Evolutionary conservation across 2,888 invertebrate genomes (phyloP), one percentile per base, ranked within the genome.

Genomic region (Coronaproctus castanopsis): DNA sequence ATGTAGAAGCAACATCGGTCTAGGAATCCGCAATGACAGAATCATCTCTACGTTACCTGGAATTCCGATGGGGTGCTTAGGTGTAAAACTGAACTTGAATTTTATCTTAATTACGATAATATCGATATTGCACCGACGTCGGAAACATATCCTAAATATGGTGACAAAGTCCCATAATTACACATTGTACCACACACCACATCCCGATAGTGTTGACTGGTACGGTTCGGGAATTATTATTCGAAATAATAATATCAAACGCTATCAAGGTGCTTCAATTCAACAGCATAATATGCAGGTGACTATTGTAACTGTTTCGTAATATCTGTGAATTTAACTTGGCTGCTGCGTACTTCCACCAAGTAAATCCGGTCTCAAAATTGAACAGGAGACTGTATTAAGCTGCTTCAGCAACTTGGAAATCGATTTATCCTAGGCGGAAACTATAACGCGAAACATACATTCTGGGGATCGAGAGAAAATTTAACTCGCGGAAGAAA

Each of bases 301-400:
- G 19, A 18, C 49, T 20, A 57, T 18, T 21, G 23, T 22, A 49
- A 19, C n/a, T 57, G 14, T n/a, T 48, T 21, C 3, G n/a, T 3
- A 8, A 21, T 5, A 21, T 14, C 21, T 21, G n/a, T 5, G 5
- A 8, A n/a, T 5, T 57, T 5, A 8, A 19, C 8, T n/a, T 52
- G 3, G n/a, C 48, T 23, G 57, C 57, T 3, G 51, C 48, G n/a
- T 52, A 52, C 21, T 57, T 24, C 23, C 57, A 24, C n/a, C 57
- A 21, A n/a, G 23, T 19, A 21, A 20, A 20, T n/a, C 21, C 8
- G 21, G 10, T 52, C 19, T 20, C 20, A 20, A 20, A 8, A 20
- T 21, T 20, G n/a, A 52, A 52, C 21, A 20, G 20, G 8, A 23
- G 22, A 23, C n/a, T 54, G 21, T 20, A 21, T 20, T 54, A 5